These are phyloP conservation scores for Australoheros facetus DNA, from an alignment of 2,797 vertebrate species.

Conservation along the genomic window DNA sequence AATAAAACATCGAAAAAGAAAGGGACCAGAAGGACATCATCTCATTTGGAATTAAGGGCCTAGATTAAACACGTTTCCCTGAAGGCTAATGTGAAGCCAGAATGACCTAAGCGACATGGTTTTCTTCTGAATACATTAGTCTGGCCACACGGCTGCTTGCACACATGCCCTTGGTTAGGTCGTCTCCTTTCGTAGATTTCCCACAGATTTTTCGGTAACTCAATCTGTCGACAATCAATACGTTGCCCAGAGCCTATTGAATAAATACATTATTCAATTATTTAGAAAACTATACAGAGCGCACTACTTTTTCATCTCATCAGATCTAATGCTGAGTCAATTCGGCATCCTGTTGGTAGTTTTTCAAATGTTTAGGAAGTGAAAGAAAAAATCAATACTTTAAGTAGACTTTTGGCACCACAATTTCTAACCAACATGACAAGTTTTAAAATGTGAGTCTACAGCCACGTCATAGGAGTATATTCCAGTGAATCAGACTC, in stretches of 20 bases:
- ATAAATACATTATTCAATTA: conserved; percentile 81
- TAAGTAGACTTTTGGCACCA: conserved; percentile 3
- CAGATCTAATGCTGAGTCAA: conserved; percentile 33
- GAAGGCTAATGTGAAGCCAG: conserved; percentile 51
- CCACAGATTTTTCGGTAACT: conserved; percentile 72
- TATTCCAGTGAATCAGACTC: background rate
- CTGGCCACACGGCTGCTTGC: conserved; percentile 62
- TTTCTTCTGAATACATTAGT: conserved; percentile 67
- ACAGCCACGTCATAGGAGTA: background rate
- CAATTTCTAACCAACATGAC: background rate
- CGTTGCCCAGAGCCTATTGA: conserved; percentile 68
- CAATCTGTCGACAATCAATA: conserved; percentile 79
- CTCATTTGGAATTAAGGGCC: conserved; percentile 8
- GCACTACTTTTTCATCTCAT: conserved; percentile 26
- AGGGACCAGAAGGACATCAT: background rate
- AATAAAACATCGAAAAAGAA: background rate
- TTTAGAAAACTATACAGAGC: conserved; percentile 47
- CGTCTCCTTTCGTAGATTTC: conserved; percentile 67
- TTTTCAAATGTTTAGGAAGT: conserved; percentile 20
- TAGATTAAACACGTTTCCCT: conserved; percentile 59
- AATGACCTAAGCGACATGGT: conserved; percentile 65
- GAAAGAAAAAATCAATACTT: conserved; percentile 7
- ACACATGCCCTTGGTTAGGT: conserved; percentile 78
- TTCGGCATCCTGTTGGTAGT: conserved; percentile 8
- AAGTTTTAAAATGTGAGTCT: background rate